Evolutionary conservation across 2,888 invertebrate genomes (phyloP).

Genomic region (Arge pagana): DNA sequence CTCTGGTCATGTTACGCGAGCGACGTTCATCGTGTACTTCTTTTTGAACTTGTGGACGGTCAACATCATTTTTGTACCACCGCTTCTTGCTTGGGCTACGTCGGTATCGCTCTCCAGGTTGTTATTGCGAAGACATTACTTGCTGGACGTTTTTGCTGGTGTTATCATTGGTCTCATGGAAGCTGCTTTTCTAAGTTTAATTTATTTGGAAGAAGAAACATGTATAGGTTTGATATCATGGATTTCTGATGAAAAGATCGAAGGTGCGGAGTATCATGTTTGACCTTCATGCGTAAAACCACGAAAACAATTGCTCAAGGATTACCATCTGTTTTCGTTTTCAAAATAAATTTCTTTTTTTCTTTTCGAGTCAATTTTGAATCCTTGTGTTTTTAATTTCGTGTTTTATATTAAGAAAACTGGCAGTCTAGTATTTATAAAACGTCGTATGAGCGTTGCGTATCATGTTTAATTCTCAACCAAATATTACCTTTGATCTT

Average conservation of each 20-base stretch:
- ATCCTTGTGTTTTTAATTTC: no score
- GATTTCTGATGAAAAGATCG: slow-evolving; percentile 70
- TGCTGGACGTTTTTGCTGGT: slow-evolving; percentile 84
- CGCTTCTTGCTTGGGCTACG: slow-evolving; percentile 75
- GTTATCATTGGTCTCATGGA: slow-evolving; percentile 73
- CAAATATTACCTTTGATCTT: no score
- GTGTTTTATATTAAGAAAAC: no score
- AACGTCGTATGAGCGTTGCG: no score
- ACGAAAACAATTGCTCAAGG: no score
- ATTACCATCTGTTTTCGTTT: no score
- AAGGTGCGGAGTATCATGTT: slow-evolving; percentile 73
- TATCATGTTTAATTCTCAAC: no score
- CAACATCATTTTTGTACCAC: slow-evolving; percentile 64
- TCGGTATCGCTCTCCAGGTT: slow-evolving; percentile 80
- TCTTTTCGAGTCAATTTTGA: no score
- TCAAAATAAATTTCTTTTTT: no score
- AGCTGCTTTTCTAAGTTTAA: slow-evolving; percentile 65
- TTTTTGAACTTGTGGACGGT: slow-evolving; percentile 70
- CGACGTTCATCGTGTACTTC: slow-evolving; percentile 75
- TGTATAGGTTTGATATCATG: slow-evolving; percentile 65
- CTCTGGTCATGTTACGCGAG: slow-evolving; percentile 90
- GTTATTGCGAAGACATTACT: slow-evolving; percentile 82
- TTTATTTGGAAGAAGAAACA: slow-evolving; percentile 73
- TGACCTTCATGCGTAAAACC: no score
- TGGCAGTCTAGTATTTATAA: no score